Conservation (phyloP, 2,888 invertebrate genomes). For the Leucania comma region DNA sequence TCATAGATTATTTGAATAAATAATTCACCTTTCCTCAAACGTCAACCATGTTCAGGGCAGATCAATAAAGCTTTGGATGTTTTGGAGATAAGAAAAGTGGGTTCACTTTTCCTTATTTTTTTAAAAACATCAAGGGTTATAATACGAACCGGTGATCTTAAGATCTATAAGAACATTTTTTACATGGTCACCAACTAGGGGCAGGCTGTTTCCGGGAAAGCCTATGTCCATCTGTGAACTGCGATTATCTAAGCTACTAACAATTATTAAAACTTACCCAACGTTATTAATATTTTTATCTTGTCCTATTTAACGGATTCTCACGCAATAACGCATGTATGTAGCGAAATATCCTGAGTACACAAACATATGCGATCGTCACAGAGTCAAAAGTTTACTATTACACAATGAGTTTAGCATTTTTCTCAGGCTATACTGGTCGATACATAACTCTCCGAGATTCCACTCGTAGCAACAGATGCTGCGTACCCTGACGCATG, state of each 20-base stretch:
- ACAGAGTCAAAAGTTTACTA: neutral
- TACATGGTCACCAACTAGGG: neutral
- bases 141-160: neutral
- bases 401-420: slow-evolving; percentile 17
- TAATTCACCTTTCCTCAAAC: slow-evolving; percentile 33
- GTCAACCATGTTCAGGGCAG: neutral
- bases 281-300: slow-evolving; percentile 21
- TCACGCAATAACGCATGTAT: slow-evolving; percentile 22
- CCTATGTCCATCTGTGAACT: neutral
- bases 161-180: neutral
- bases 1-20: slow-evolving; percentile 26
- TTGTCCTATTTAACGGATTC: slow-evolving; percentile 13
- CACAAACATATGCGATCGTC: neutral
- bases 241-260: neutral
- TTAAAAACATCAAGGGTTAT: neutral
- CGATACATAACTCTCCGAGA: slow-evolving; percentile 7
- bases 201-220: neutral
- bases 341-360: slow-evolving; percentile 16
- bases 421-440: slow-evolving; percentile 23
- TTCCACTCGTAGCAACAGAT: slow-evolving; percentile 29
- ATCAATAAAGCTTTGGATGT: slow-evolving; percentile 24
- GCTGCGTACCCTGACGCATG: slow-evolving; percentile 40
- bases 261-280: neutral
- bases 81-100: neutral
- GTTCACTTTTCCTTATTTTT: neutral